Conservation (phyloP, 2,113 vertebrate genomes). For the Lipotes vexillifer region DNA sequence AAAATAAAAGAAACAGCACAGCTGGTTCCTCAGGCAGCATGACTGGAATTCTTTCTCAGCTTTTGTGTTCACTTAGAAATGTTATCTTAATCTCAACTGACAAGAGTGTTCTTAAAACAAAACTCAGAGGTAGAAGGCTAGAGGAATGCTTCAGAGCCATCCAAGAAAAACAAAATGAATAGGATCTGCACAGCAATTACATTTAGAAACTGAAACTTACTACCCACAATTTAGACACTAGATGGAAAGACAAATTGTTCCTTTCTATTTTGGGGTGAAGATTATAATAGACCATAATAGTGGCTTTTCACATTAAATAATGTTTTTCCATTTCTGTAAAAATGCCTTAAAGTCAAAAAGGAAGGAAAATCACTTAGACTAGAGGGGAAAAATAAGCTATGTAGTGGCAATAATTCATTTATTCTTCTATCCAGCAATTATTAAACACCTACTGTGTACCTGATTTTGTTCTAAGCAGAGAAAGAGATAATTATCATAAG, state of each 20-base stretch:
- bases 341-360: not conserved
- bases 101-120: constrained; percentile 43
- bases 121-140: constrained; percentile 10
- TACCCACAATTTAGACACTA: not conserved
- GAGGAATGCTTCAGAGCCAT: constrained; percentile 16
- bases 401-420: not conserved
- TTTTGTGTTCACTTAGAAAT: constrained; percentile 49
- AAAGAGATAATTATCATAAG: not conserved
- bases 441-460: not conserved
- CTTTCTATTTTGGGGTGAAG: constrained; percentile 37
- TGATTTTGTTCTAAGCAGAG: not conserved
- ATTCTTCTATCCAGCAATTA: not conserved
- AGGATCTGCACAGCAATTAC: not conserved
- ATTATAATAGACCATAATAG: constrained; percentile 50
- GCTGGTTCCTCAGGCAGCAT: not conserved
- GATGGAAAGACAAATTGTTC: constrained; percentile 45
- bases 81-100: constrained; percentile 61
- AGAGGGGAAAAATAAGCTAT: not conserved
- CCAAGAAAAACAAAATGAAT: not conserved
- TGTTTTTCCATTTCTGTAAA: constrained; percentile 33
- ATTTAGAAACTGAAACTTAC: constrained; percentile 6
- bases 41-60: constrained; percentile 34
- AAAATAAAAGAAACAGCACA: not conserved
- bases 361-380: not conserved
- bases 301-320: constrained; percentile 48